phyloP scores from a whole-genome alignment of 2,888 invertebrate genomes.

The Frankliniella intonsa region DNA sequence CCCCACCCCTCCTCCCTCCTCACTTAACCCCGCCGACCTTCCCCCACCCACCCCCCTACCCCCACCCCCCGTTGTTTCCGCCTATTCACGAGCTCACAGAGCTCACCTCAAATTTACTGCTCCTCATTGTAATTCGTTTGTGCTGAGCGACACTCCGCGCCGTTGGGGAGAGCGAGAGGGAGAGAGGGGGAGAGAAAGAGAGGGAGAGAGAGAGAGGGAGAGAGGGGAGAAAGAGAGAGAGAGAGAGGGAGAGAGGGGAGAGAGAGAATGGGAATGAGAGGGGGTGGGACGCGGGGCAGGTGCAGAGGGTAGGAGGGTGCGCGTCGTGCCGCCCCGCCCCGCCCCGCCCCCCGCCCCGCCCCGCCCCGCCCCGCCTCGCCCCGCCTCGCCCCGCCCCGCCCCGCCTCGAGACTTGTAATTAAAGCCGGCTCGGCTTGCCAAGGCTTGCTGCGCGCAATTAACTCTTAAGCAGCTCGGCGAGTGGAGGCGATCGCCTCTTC shows the following conservation, averaged over 20 bases:
- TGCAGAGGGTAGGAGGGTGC: not conserved
- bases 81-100: not conserved
- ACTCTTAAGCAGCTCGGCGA: conserved; percentile 18
- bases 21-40: not conserved
- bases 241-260: not conserved
- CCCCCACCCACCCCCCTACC: not conserved
- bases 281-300: not conserved
- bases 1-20: not conserved
- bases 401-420: conserved; percentile 18
- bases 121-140: conserved; percentile 26
- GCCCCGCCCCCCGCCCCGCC: too few species aligned
- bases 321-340: too few species aligned
- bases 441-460: conserved; percentile 26
- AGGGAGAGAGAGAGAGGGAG: not conserved
- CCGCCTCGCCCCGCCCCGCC: not conserved
- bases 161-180: not conserved
- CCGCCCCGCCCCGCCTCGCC: not conserved
- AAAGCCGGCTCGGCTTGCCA: conserved; percentile 23
- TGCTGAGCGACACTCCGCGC: conserved; percentile 9
- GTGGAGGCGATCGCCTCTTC: conserved; percentile 3
- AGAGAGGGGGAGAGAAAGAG: too few species aligned
- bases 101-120: conserved; percentile 26
- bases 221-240: not conserved
- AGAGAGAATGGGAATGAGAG: not conserved
- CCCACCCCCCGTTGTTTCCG: not conserved